Evolutionary conservation across 2,888 invertebrate species (phyloP).

Genomic region (Drosophila mercatorum): DNA sequence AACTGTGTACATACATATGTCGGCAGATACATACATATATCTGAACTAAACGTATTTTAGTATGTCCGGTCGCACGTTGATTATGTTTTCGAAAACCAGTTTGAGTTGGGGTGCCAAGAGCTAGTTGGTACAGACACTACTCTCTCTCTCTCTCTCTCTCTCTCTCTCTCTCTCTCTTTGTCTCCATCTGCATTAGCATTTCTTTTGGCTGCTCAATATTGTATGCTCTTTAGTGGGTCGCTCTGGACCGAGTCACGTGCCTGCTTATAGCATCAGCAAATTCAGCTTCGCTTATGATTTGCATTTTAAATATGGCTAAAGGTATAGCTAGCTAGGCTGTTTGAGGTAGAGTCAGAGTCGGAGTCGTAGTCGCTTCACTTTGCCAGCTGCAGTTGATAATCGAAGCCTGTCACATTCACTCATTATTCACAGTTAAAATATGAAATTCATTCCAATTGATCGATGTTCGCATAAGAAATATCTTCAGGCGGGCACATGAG

Average conservation of each 20-base stretch:
- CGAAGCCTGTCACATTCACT: not conserved
- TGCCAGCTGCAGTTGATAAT: too few species aligned
- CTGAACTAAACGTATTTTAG: conserved; percentile 27
- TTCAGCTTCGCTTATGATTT: conserved; percentile 36
- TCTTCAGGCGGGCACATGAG: not conserved
- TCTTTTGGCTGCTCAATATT: conserved; percentile 5
- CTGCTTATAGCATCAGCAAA: conserved; percentile 17
- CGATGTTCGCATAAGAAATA: not conserved
- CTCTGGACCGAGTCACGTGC: conserved; percentile 50
- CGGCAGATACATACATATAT: not conserved
- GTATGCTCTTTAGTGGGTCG: conserved; percentile 35
- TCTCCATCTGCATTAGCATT: conserved; percentile 10
- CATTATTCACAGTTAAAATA: not conserved
- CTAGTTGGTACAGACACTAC: conserved; percentile 1
- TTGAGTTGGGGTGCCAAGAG: conserved; percentile 36
- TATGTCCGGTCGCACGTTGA: conserved; percentile 55
- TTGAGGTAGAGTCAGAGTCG: not conserved
- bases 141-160: conserved; percentile 1
- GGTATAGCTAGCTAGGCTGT: conserved; percentile 6
- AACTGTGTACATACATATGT: conserved; percentile 1
- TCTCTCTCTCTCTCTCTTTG: not conserved
- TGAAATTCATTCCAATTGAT: conserved; percentile 14
- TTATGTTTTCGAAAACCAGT: conserved; percentile 48
- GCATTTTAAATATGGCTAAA: conserved; percentile 28
- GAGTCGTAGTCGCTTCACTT: too few species aligned